These are phyloP conservation scores for Pristionchus mayeri DNA, from an alignment of 2,888 invertebrate species.

Conservation along the genomic window DNA sequence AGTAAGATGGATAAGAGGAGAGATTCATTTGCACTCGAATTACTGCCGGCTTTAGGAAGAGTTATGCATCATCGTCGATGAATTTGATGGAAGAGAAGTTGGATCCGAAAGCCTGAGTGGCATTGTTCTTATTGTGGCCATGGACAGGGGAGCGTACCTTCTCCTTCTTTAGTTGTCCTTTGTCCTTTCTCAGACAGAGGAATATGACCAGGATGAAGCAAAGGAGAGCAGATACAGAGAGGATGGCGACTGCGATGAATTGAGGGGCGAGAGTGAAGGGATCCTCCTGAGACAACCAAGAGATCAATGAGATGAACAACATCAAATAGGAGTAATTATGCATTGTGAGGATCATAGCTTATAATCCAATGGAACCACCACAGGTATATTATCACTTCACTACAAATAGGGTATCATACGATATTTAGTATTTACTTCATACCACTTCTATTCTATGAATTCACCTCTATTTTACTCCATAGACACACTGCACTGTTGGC, in stretches of 20 bases:
- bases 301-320: neutral
- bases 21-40: neutral
- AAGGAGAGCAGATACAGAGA: slow-evolving; percentile 55
- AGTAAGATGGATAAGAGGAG: neutral
- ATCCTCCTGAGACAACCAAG: slow-evolving; percentile 46
- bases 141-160: slow-evolving; percentile 1
- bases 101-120: slow-evolving; percentile 60
- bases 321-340: too few species aligned
- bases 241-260: slow-evolving; percentile 54
- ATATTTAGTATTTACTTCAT: too few species aligned
- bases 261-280: slow-evolving; percentile 51
- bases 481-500: slow-evolving; percentile 63
- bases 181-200: slow-evolving; percentile 40
- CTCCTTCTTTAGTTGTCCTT: slow-evolving; percentile 34
- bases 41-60: too few species aligned
- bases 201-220: slow-evolving; percentile 32
- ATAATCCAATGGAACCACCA: too few species aligned
- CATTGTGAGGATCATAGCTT: too few species aligned
- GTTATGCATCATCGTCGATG: slow-evolving; percentile 64
- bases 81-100: slow-evolving; percentile 66
- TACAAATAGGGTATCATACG: too few species aligned
- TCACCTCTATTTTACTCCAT: slow-evolving; percentile 58
- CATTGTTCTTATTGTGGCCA: too few species aligned
- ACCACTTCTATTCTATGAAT: too few species aligned
- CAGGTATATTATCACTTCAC: too few species aligned